phyloP scores from a whole-genome alignment of 2,888 invertebrate species.

The Cheilosia pagana region DNA sequence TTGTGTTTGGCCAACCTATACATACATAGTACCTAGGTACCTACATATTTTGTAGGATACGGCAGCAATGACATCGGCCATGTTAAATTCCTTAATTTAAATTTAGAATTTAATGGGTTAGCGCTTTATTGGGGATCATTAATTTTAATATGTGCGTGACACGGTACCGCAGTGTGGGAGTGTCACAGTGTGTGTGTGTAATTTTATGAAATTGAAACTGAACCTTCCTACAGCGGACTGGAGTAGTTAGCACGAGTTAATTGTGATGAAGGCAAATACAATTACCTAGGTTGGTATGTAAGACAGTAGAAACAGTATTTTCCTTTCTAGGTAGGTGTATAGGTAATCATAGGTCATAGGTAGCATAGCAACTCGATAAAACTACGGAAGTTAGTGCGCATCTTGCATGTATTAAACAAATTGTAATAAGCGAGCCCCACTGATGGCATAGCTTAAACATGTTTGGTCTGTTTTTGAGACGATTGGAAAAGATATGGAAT shows the following conservation, averaged over 20 bases:
- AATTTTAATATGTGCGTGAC: slow-evolving; percentile 66
- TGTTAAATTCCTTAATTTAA: slow-evolving; percentile 65
- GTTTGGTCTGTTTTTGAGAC: neutral
- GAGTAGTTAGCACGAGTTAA: slow-evolving; percentile 69
- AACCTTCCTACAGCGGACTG: neutral
- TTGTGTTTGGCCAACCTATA: neutral
- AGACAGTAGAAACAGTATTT: neutral
- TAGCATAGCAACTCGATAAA: no score
- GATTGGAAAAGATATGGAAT: neutral
- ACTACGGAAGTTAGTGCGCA: no score
- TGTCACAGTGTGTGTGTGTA: slow-evolving; percentile 14
- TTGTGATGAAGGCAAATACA: slow-evolving; percentile 59
- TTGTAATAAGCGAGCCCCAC: no score
- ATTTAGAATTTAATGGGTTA: slow-evolving; percentile 66
- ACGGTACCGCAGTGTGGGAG: slow-evolving; percentile 27
- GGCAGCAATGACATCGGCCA: neutral
- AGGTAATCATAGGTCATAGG: no score
- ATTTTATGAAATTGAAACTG: slow-evolving; percentile 62
- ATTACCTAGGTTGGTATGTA: no score
- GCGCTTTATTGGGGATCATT: slow-evolving; percentile 65
- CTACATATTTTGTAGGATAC: neutral
- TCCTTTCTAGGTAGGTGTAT: no score
- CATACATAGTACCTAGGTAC: neutral
- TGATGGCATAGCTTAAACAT: no score
- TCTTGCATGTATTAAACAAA: no score